Conservation (phyloP, 2,888 invertebrate species). For the Ethmia dodecea region DNA sequence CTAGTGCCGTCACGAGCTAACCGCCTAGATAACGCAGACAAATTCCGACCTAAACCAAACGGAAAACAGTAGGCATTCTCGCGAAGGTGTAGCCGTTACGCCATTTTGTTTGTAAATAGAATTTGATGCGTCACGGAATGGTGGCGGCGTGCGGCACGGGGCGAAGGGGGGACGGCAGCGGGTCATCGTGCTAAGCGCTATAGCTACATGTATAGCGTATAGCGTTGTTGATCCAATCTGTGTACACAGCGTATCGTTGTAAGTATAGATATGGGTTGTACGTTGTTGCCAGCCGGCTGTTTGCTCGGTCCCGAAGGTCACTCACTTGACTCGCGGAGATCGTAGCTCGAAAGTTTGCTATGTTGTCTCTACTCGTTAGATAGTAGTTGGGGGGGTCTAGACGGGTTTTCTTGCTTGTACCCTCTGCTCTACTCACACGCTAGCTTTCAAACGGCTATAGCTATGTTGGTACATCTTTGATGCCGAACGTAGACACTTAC, state of each 20-base stretch:
- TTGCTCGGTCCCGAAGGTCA: slow-evolving; percentile 57
- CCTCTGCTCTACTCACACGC: neutral
- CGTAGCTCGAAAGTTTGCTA: slow-evolving; percentile 11
- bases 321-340: slow-evolving; percentile 34
- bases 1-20: slow-evolving; percentile 29
- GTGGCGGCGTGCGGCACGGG: slow-evolving; percentile 28
- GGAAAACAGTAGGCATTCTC: slow-evolving; percentile 28
- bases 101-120: slow-evolving; percentile 30
- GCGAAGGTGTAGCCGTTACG: slow-evolving; percentile 27
- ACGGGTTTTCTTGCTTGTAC: neutral
- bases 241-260: slow-evolving; percentile 28
- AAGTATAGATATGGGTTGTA: slow-evolving; percentile 46
- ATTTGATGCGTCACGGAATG: slow-evolving; percentile 58
- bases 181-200: slow-evolving; percentile 65
- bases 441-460: too few relatives aligned
- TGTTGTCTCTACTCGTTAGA: slow-evolving; percentile 5
- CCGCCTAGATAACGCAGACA: slow-evolving; percentile 17
- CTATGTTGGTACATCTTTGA: too few relatives aligned
- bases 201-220: slow-evolving; percentile 29
- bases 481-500: too few relatives aligned
- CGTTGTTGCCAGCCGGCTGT: slow-evolving; percentile 65
- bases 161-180: slow-evolving; percentile 32
- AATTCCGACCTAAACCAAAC: slow-evolving; percentile 22
- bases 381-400: neutral
- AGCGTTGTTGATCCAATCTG: slow-evolving; percentile 43